Conservation (phyloP, 2,888 invertebrate genomes). For the Drosophila tripunctata region DNA sequence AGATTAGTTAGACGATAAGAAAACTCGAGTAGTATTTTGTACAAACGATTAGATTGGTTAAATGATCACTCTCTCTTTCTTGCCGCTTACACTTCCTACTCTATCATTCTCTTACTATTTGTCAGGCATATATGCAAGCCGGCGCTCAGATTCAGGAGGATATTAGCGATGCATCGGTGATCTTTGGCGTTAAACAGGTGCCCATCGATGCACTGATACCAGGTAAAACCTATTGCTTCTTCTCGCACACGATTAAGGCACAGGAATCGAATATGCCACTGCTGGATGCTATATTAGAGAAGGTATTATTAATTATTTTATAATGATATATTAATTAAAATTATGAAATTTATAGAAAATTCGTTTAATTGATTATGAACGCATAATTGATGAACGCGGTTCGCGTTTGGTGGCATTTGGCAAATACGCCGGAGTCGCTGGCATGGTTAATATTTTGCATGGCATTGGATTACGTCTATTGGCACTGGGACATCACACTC, state of each 20-base stretch:
- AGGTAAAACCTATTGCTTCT: constrained; percentile 98
- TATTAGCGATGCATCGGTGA: constrained; percentile 96
- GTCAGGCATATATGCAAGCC: constrained; percentile 93
- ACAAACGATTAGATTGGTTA: constrained; percentile 14
- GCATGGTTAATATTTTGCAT: constrained; percentile 99
- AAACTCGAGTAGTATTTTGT: background rate
- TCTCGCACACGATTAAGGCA: constrained; percentile 99
- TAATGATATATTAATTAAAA: no score
- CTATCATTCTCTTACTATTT: constrained; percentile 26
- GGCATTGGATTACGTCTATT: constrained; percentile 95
- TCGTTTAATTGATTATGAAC: constrained; percentile 98
- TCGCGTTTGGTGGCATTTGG: constrained; percentile 98
- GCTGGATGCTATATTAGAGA: constrained; percentile 97
- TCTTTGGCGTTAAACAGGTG: constrained; percentile 96
- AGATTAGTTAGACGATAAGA: constrained; percentile 12
- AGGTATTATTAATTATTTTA: constrained; percentile 81
- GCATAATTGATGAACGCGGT: constrained; percentile 94
- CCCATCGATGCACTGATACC: constrained; percentile 96
- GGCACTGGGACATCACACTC: constrained; percentile 99
- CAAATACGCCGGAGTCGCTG: constrained; percentile 99
- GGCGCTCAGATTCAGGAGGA: constrained; percentile 98
- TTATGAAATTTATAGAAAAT: constrained; percentile 87
- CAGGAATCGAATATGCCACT: constrained; percentile 99
- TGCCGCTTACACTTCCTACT: background rate
- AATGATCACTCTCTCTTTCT: background rate